Evolutionary conservation across 2,888 invertebrate genomes (phyloP), one percentile per base, ranked within the genome.

Genomic region (Perithous albicinctus): DNA sequence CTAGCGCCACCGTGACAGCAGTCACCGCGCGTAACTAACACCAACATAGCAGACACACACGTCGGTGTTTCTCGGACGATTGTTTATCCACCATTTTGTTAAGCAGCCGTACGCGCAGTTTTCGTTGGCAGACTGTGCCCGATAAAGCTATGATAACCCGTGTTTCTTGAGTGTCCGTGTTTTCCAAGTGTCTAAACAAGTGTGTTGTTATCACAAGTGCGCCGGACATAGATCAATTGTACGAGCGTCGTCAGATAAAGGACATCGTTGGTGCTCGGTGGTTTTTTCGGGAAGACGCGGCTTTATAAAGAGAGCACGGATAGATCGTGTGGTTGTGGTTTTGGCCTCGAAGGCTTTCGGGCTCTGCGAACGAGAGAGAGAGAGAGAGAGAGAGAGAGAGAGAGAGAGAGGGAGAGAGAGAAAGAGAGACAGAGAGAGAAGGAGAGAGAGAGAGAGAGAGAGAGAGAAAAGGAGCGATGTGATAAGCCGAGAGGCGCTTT

Each of bases 71-170:
- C n/a, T n/a, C 15, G 67, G 63, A 82, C 82, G 87, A 88, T 89
- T 89, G 89, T 89, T 89, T 89, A 89, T 89, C 89, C 88, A 88
- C 89, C 89, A 89, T 89, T 89, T 89, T 89, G 89, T 88, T 88
- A 87, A 85, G 86, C 88, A 88, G 88, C 86, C 85, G 87, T 86
- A 86, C 87, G 87, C 88, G 86, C 86, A 89, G 88, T 89, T 87
- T 72, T 86, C 84, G 80, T 84, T 85, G 84, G 84, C 82, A 84
- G 82, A 77, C 79, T 86, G 78, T 72, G 72, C 67, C 75, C 79
- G 74, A 72, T 82, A 72, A 41, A 66, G 76, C 76, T 20, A 82
- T 82, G 76, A 76, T 72, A 70, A 51, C 70, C n/a, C 75, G 75
- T 78, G 35, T 59, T 32, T 66, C 54, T 75, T 66, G 82, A 78